These are phyloP conservation scores for Drosophila formosana DNA, from an alignment of 2,888 invertebrate genomes.

Conservation along the genomic window DNA sequence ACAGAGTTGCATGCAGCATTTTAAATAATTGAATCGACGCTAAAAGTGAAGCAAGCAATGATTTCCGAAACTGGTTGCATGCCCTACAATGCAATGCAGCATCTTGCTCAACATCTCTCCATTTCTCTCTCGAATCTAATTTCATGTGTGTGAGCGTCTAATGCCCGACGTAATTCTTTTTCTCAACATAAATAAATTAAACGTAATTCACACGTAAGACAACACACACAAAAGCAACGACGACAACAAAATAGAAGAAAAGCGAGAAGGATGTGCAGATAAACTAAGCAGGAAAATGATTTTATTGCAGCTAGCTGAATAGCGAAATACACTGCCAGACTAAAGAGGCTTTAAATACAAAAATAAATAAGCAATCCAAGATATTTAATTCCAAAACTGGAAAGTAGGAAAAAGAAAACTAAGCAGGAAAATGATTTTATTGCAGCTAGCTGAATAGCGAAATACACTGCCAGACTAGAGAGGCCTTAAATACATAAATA, in stretches of 20 bases:
- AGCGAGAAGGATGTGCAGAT: constrained; percentile 13
- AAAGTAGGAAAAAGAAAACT: constrained; percentile 3
- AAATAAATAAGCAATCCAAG: no score
- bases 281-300: constrained; percentile 7
- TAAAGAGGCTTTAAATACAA: background rate
- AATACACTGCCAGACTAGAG: constrained; percentile 18
- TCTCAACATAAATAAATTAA: constrained; percentile 57
- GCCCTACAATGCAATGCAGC: constrained; percentile 12
- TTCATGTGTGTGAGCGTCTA: constrained; percentile 44
- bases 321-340: constrained; percentile 15
- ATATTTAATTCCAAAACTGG: background rate
- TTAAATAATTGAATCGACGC: constrained; percentile 70
- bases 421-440: background rate
- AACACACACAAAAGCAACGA: constrained; percentile 2
- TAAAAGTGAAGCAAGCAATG: constrained; percentile 50
- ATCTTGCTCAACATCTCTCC: background rate
- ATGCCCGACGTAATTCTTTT: constrained; percentile 44
- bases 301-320: background rate
- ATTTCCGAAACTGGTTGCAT: constrained; percentile 34
- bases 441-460: background rate
- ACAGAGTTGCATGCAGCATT: constrained; percentile 56
- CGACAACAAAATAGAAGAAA: constrained; percentile 11
- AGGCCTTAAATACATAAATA: no score
- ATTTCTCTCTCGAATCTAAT: constrained; percentile 37
- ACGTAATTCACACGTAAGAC: constrained; percentile 45